Percentiles rank a stretch among this genome's conserved stretches.
phyloP scores from a whole-genome alignment of 2,888 invertebrate species.

The Napeogenes inachia region DNA sequence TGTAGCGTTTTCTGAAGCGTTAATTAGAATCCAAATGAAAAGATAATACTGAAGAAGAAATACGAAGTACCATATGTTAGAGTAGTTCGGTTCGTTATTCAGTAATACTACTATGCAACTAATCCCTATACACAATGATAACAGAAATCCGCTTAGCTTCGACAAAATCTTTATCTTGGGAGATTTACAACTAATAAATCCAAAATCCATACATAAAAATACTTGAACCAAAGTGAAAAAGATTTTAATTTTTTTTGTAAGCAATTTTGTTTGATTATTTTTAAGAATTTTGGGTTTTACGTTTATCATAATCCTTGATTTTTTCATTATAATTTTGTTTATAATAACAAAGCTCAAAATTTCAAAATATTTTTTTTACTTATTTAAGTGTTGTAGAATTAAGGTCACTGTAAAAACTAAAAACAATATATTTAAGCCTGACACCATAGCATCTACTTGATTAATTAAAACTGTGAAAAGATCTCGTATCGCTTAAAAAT shows the following conservation, averaged over 20 bases:
- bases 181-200: slow-evolving; percentile 2
- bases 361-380: background rate
- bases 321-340: background rate
- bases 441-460: no score
- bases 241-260: slow-evolving; percentile 4
- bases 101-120: background rate
- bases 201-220: slow-evolving; percentile 8
- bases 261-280: background rate
- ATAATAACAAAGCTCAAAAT: background rate
- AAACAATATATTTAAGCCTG: no score
- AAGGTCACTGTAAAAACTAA: no score
- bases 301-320: background rate
- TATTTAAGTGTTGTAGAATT: no score
- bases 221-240: slow-evolving; percentile 5
- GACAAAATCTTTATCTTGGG: background rate
- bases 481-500: no score
- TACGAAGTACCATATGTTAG: background rate
- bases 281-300: background rate
- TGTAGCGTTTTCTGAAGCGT: background rate
- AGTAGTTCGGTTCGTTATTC: background rate
- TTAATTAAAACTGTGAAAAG: no score
- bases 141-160: background rate
- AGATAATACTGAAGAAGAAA: background rate
- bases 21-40: background rate
- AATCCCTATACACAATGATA: background rate